These are phyloP conservation scores for Orchesellides sinensis DNA, from an alignment of 2,888 invertebrate genomes.

Conservation along the genomic window DNA sequence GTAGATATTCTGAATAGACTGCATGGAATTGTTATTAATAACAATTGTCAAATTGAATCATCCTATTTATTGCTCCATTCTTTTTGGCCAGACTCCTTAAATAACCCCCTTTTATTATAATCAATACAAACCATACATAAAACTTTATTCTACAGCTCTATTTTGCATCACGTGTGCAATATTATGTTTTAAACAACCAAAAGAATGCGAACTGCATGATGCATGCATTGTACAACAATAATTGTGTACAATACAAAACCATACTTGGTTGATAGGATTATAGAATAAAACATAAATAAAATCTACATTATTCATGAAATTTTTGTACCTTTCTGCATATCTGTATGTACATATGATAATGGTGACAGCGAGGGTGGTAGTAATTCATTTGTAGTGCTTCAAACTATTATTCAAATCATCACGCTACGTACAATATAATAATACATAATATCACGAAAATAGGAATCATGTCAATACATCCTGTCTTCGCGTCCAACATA, in stretches of 20 bases:
- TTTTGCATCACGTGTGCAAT: not conserved
- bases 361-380: slow-evolving; percentile 36
- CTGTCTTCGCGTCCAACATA: slow-evolving; percentile 54
- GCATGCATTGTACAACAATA: not conserved
- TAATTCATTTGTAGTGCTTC: slow-evolving; percentile 29
- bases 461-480: slow-evolving; percentile 61
- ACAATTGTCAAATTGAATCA: slow-evolving; percentile 47
- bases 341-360: not conserved
- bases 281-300: slow-evolving; percentile 18
- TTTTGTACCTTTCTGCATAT: too few species aligned
- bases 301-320: slow-evolving; percentile 39
- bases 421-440: slow-evolving; percentile 33
- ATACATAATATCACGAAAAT: slow-evolving; percentile 47
- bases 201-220: not conserved
- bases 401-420: slow-evolving; percentile 43
- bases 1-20: slow-evolving; percentile 21
- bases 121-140: not conserved
- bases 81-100: slow-evolving; percentile 11
- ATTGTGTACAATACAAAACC: too few species aligned
- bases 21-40: slow-evolving; percentile 51
- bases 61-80: slow-evolving; percentile 37
- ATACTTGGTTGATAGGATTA: not conserved
- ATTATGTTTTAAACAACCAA: slow-evolving; percentile 7
- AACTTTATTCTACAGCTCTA: not conserved
- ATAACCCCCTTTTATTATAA: slow-evolving; percentile 18